Conservation (phyloP, 2,113 vertebrate genomes). For the Pygoscelis adeliae region DNA sequence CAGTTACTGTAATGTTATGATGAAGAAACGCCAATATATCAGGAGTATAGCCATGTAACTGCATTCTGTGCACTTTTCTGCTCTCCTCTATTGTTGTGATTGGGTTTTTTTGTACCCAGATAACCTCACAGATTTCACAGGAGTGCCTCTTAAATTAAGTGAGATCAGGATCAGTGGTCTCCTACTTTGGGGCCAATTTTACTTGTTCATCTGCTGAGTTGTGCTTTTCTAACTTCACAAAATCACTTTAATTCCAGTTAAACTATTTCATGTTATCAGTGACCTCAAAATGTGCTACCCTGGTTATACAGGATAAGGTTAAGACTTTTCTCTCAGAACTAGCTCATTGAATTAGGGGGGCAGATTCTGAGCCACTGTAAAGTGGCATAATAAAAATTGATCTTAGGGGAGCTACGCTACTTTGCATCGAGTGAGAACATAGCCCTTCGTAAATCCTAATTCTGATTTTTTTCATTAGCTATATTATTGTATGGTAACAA, state of each 20-base stretch:
- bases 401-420: neutral
- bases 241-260: constrained; percentile 53
- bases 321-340: constrained; percentile 3
- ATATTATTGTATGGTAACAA: neutral
- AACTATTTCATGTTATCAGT: constrained; percentile 27
- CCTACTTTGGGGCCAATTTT: neutral
- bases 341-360: neutral
- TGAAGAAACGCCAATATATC: neutral
- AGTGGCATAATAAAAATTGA: constrained; percentile 13
- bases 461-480: neutral
- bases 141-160: neutral
- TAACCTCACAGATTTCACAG: neutral
- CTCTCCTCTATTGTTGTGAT: neutral
- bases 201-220: constrained; percentile 10
- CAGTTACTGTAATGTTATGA: neutral
- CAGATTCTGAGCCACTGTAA: neutral
- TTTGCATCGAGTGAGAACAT: neutral
- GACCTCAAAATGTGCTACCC: constrained; percentile 7
- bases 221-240: constrained; percentile 15
- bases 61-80: neutral
- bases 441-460: neutral
- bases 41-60: neutral
- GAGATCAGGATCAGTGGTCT: constrained; percentile 3
- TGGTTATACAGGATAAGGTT: constrained; percentile 5
- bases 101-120: neutral